Base-by-base conservation (phyloP, 2,888 invertebrate species). In the Andrena flavipes region DNA sequence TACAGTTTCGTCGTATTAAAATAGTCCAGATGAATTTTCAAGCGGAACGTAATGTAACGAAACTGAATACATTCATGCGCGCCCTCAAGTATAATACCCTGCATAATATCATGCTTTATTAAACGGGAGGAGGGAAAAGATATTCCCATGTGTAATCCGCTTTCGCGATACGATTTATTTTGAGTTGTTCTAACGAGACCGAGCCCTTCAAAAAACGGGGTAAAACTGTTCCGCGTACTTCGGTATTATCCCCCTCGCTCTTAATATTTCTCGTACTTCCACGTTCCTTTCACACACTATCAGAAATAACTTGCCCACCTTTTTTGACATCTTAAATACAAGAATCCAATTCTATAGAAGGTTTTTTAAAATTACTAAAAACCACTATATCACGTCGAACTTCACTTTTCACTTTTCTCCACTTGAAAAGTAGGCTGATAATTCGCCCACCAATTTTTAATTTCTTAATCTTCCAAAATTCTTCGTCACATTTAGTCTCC, bases 81-180 rank as follows among this genome's bases (percentile, higher is more conserved):
- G 13, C 23, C 30, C 51, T 6, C 16, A 16, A 60, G 60, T 60
- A 30, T 30, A 60, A 60, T 30, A 60, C 2, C 6, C 60, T 30
- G 60, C 60, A 29, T 30, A 60, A 60, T 60, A 60, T 60, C 10
- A 60, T 16, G 29, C 29, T 60, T 20, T 29, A 60, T 60, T 60
- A 29, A 60, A 30, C n/a, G 5, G 16, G 16, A 29, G 30, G 16
- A 29, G 60, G 30, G 16, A n/a, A 59, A 56, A 23, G 23, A 56
- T 56, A 23, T 10, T 10, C 23, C 23, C 10, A 23, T 13, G 26
- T 60, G 60, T 29, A 60, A 60, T 60, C 60, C 26, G 10, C 16
- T n/a, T 29, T 29, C 60, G 10, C 16, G 13, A 60, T 60, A 26
- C 30, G 16, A 60, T 29, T 60, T 29, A 23, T 60, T 26, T 60